Conservation (phyloP, 1,140 invertebrate species). For the Tetraneura akinire region DNA sequence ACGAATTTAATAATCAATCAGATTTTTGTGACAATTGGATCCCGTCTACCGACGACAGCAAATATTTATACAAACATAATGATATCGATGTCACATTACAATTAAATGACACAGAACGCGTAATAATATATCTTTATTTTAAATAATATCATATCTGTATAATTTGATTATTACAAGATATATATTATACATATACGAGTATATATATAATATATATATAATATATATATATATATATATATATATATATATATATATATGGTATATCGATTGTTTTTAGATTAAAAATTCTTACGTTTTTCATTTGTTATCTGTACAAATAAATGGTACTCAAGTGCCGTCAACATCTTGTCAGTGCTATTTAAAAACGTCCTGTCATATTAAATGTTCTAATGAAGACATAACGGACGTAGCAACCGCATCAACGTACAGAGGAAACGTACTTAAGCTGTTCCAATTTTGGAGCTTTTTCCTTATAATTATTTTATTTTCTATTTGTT, state of each 20-base stretch:
- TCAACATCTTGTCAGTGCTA: not conserved
- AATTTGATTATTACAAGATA: not conserved
- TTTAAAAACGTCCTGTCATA: not conserved
- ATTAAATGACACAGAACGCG: not conserved
- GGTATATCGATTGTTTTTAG: not conserved
- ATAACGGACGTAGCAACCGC: not conserved
- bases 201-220: no score
- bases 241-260: not conserved
- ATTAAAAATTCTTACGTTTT: not conserved
- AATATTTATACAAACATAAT: not conserved
- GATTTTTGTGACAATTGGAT: not conserved
- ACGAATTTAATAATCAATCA: not conserved
- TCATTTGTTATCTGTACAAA: not conserved
- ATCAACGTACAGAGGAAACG: not conserved
- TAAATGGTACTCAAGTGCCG: not conserved
- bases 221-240: no score
- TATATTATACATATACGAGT: no score
- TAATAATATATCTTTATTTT: not conserved
- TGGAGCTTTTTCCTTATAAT: not conserved
- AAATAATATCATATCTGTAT: not conserved
- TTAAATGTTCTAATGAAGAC: not conserved
- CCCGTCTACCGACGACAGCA: no score
- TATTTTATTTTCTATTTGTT: not conserved
- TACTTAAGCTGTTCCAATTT: constrained; percentile 24
- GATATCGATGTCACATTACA: not conserved